phyloP scores from a whole-genome alignment of 2,797 vertebrate species.

The Halcyon chelicuti region DNA sequence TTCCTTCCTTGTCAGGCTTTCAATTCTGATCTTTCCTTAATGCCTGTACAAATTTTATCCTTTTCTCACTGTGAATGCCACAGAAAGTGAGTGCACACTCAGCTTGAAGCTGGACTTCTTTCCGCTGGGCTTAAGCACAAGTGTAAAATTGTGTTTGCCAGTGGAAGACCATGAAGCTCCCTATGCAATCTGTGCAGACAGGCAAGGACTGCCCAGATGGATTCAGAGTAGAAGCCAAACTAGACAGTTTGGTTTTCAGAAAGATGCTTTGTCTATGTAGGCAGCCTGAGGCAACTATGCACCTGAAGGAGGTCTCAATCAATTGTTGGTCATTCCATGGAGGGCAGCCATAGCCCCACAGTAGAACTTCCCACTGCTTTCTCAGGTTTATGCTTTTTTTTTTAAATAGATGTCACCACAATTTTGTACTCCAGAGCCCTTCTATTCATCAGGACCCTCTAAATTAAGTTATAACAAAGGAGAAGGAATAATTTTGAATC shows the following conservation, averaged over 20 bases:
- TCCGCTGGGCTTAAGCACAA: not conserved
- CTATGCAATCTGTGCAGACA: not conserved
- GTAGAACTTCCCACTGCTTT: not conserved
- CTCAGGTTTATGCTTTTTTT: not conserved
- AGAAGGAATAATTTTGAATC: not conserved
- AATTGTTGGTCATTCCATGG: not conserved
- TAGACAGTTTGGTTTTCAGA: not conserved
- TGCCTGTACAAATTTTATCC: not conserved
- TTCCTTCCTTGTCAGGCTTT: not conserved
- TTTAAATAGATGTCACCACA: not conserved
- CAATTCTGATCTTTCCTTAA: not conserved
- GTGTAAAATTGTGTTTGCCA: not conserved
- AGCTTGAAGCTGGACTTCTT: not conserved
- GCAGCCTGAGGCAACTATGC: not conserved
- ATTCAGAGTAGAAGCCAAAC: not conserved
- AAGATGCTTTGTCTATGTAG: not conserved
- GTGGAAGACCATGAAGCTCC: not conserved
- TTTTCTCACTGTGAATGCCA: not conserved
- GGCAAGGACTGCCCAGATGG: not conserved
- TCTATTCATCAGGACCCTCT: not conserved
- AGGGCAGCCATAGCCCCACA: fast-evolving
- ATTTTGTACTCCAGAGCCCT: not conserved
- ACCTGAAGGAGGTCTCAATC: not conserved
- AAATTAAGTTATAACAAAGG: not conserved
- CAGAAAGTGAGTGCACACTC: not conserved